Base-by-base conservation (phyloP, 2,113 vertebrate species). In the Pachypanchax playfairii region DNA sequence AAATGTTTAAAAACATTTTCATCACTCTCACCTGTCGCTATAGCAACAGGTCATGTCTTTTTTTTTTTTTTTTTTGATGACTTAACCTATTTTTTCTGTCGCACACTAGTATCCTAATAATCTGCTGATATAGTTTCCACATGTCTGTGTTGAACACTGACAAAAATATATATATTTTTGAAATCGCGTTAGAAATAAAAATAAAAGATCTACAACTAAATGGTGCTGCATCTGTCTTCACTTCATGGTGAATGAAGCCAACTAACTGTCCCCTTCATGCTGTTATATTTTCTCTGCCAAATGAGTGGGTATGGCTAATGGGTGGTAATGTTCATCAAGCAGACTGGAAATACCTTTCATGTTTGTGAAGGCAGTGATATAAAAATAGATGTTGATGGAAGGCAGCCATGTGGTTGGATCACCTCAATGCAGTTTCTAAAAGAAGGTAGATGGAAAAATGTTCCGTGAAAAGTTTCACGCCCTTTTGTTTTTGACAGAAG, bases 261-360 rank as follows among this genome's bases (percentile, higher is more conserved):
- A 18, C 6, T 21, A 38, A 44, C 24, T 42, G 35, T 39, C 5
- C 25, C n/a, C 4, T 17, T 33, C 22, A 62, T 62, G n/a, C 49
- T 55, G 52, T 69, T 50, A 9, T 31, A 6, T 22, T 29, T 29
- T 56, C 29, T 15, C 50, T 65, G 73, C 70, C 77, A 84, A 44
- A 46, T 22, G 57, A 61, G 56, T 63, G 56, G 65, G 62, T 25
- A 21, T 21, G 1, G 24, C 53, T 67, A 66, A 62, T 51, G 63
- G 56, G 52, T 79, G 72, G 66, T 70, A 70, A 9, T 42, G 48
- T 62, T 60, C 57, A 64, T 51, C 50, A 50, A 59, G 26, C 15
- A 1, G 38, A 53, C 49, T 76, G 35, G 58, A 70, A 73, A 76
- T 63, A 70, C 61, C 65, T 77, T 70, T 35, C 46, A 39, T 31